These are phyloP conservation scores for Dynastes grantii DNA, from an alignment of 2,888 invertebrate species.

Conservation along the genomic window DNA sequence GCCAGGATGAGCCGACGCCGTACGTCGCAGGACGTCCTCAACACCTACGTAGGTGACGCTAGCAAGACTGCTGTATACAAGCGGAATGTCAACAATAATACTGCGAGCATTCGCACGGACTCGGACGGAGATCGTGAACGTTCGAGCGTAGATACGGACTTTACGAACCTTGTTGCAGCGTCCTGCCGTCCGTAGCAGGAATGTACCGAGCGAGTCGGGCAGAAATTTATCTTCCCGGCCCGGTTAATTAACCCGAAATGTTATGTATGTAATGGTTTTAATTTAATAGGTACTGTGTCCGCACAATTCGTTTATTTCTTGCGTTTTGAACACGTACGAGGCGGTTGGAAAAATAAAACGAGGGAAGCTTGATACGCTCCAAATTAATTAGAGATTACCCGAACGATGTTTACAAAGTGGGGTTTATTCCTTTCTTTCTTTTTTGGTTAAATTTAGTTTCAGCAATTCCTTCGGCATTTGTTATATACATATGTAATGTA, in stretches of 20 bases:
- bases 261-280: conserved; percentile 41
- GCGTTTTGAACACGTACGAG: background rate
- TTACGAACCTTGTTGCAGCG: background rate
- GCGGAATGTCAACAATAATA: conserved; percentile 59
- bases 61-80: conserved; percentile 57
- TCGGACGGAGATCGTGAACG: conserved; percentile 53
- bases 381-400: background rate
- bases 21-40: conserved; percentile 51
- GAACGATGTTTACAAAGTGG: background rate
- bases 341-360: background rate
- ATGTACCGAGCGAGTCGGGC: conserved; percentile 45
- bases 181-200: conserved; percentile 38
- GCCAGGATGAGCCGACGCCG: conserved; percentile 35
- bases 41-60: conserved; percentile 57
- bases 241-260: conserved; percentile 49
- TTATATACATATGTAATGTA: no score
- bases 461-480: no score
- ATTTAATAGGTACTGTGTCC: conserved; percentile 8
- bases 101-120: conserved; percentile 54
- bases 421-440: no score
- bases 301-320: conserved; percentile 2
- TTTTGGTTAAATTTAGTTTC: no score
- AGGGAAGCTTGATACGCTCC: background rate
- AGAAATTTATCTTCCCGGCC: conserved; percentile 51
- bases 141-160: conserved; percentile 30